phyloP scores from a whole-genome alignment of 2,888 invertebrate genomes.

The Drosophila greeni region DNA sequence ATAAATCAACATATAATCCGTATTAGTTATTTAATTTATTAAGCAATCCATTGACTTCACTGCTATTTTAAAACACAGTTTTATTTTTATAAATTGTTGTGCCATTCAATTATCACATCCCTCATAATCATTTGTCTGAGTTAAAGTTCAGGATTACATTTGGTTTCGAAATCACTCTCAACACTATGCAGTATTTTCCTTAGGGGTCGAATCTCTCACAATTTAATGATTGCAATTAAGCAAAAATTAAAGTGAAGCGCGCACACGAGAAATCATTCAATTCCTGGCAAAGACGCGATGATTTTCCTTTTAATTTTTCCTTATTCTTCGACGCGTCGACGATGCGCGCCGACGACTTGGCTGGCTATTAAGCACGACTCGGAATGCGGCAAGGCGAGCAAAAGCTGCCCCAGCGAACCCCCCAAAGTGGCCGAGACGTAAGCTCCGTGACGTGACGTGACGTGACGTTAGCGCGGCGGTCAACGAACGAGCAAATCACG shows the following conservation, averaged over 20 bases:
- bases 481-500: constrained; percentile 49
- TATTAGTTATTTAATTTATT: background rate
- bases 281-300: constrained; percentile 21
- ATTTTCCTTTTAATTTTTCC: constrained; percentile 41
- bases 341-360: constrained; percentile 69
- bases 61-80: background rate
- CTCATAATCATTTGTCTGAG: constrained; percentile 1
- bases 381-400: constrained; percentile 76
- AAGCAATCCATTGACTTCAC: background rate
- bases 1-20: background rate
- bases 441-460: constrained; percentile 51
- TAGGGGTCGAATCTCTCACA: constrained; percentile 2
- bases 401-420: constrained; percentile 63
- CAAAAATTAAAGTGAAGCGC: constrained; percentile 22
- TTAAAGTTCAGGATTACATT: background rate
- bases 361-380: constrained; percentile 78
- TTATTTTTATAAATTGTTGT: background rate
- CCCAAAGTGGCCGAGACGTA: constrained; percentile 51
- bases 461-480: constrained; percentile 54
- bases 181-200: background rate
- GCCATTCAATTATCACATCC: background rate
- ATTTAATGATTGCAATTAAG: constrained; percentile 25
- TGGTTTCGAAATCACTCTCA: background rate
- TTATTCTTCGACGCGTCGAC: constrained; percentile 28
- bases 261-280: constrained; percentile 33